These are phyloP conservation scores for Achlya flavicornis DNA, from an alignment of 2,888 invertebrate species.

Conservation along the genomic window DNA sequence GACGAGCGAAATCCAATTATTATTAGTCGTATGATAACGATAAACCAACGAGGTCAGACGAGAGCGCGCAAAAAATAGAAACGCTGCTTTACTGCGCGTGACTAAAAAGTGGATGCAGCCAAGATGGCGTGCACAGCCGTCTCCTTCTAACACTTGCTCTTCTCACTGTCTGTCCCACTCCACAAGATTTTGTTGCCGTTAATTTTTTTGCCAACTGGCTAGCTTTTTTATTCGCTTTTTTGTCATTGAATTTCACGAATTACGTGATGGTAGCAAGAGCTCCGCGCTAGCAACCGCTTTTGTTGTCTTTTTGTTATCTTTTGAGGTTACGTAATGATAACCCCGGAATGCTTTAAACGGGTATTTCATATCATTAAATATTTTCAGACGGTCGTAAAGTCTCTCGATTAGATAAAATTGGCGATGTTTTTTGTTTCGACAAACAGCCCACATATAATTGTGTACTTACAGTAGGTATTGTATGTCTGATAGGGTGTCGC, in stretches of 20 bases:
- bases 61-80: constrained; percentile 81
- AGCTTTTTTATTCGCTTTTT: constrained; percentile 60
- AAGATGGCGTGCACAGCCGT: constrained; percentile 70
- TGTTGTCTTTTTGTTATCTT: constrained; percentile 45
- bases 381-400: constrained; percentile 28
- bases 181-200: constrained; percentile 66
- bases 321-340: constrained; percentile 49
- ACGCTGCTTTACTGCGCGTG: constrained; percentile 78
- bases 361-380: constrained; percentile 26
- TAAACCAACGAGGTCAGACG: constrained; percentile 81
- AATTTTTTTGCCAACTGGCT: constrained; percentile 66
- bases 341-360: constrained; percentile 28
- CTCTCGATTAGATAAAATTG: constrained; percentile 27
- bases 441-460: not conserved
- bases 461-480: constrained; percentile 12
- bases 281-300: constrained; percentile 41
- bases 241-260: constrained; percentile 71
- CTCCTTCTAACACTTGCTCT: constrained; percentile 55
- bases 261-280: constrained; percentile 65
- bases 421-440: not conserved
- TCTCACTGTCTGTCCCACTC: constrained; percentile 49
- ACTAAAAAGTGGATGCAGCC: constrained; percentile 76
- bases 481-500: constrained; percentile 22
- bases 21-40: constrained; percentile 79
- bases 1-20: constrained; percentile 72